Conservation (phyloP, 2,113 vertebrate species). For the Nematolebias whitei region DNA sequence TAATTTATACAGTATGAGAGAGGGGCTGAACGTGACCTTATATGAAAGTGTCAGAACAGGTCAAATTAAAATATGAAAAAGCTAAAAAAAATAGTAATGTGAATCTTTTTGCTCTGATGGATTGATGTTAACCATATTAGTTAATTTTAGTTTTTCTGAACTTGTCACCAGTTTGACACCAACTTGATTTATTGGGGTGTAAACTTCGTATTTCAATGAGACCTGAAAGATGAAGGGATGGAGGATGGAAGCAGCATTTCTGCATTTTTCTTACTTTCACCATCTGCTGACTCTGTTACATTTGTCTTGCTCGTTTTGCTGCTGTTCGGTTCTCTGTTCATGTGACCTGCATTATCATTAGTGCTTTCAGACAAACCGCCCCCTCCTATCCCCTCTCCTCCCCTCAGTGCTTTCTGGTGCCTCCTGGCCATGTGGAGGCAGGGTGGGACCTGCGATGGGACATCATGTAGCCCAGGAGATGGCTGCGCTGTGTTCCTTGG, state of each 20-base stretch:
- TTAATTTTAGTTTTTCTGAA: slow-evolving; percentile 33
- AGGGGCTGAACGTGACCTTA: slow-evolving; percentile 12
- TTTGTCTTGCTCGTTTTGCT: slow-evolving; percentile 56
- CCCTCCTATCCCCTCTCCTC: slow-evolving; percentile 43
- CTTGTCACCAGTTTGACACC: slow-evolving; percentile 8
- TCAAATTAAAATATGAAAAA: slow-evolving; percentile 11
- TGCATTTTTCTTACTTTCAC: slow-evolving; percentile 53
- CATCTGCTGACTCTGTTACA: slow-evolving; percentile 68
- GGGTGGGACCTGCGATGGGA: slow-evolving; percentile 36
- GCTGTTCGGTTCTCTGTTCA: slow-evolving; percentile 57
- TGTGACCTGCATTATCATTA: slow-evolving; percentile 73
- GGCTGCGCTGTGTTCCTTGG: slow-evolving; percentile 96
- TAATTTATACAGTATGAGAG: slow-evolving; percentile 11
- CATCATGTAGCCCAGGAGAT: slow-evolving; percentile 98
- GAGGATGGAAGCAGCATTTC: slow-evolving; percentile 34
- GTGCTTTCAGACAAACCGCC: slow-evolving; percentile 62
- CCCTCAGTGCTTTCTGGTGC: slow-evolving; percentile 43
- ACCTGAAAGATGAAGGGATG: slow-evolving; percentile 62
- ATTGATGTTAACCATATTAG: slow-evolving; percentile 31
- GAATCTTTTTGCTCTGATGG: slow-evolving; percentile 18
- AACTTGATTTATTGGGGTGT: background rate
- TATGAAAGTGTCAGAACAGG: slow-evolving; percentile 3
- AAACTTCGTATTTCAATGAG: slow-evolving; percentile 32
- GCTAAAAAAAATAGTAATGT: slow-evolving; percentile 10
- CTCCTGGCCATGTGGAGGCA: slow-evolving; percentile 40